These are phyloP conservation scores for Phortica okadai DNA, from an alignment of 2,888 invertebrate genomes.

Conservation along the genomic window DNA sequence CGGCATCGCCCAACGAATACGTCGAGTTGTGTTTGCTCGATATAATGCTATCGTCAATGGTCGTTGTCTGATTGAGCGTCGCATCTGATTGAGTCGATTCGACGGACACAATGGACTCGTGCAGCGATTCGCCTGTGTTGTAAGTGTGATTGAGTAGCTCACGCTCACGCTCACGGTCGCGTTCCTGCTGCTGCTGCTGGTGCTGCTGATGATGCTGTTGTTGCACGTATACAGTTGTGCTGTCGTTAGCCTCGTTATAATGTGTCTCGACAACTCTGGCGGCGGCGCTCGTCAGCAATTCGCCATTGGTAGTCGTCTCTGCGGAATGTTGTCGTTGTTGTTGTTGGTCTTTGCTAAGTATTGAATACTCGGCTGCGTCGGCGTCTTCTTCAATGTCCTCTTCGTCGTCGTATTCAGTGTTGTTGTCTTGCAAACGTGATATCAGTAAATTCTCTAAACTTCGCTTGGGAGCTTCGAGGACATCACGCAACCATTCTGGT, in stretches of 20 bases:
- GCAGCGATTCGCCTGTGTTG: conserved; percentile 67
- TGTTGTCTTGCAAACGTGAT: conserved; percentile 45
- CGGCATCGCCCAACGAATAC: conserved; percentile 77
- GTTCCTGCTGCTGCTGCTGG: conserved; percentile 41
- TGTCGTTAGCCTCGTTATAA: conserved; percentile 62
- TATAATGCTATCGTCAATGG: conserved; percentile 76
- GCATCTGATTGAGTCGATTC: conserved; percentile 74
- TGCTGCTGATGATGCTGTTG: conserved; percentile 43
- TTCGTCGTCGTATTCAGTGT: conserved; percentile 31
- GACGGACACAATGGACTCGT: conserved; percentile 75
- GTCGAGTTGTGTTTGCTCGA: conserved; percentile 76
- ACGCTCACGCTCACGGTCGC: conserved; percentile 34
- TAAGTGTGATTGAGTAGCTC: conserved; percentile 55
- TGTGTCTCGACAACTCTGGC: conserved; percentile 62
- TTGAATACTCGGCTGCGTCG: conserved; percentile 21
- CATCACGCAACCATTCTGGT: conserved; percentile 80
- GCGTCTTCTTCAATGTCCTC: conserved; percentile 24
- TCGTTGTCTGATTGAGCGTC: conserved; percentile 75
- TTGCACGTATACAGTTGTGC: conserved; percentile 50
- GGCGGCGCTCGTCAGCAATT: conserved; percentile 49
- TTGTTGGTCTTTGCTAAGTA: conserved; percentile 24
- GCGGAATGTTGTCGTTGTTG: conserved; percentile 35
- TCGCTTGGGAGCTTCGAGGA: conserved; percentile 78
- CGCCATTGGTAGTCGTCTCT: conserved; percentile 4
- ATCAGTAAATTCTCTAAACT: conserved; percentile 73